These are phyloP conservation scores for Phthorimaea operculella DNA, from an alignment of 1,140 invertebrate genomes.

Conservation along the genomic window DNA sequence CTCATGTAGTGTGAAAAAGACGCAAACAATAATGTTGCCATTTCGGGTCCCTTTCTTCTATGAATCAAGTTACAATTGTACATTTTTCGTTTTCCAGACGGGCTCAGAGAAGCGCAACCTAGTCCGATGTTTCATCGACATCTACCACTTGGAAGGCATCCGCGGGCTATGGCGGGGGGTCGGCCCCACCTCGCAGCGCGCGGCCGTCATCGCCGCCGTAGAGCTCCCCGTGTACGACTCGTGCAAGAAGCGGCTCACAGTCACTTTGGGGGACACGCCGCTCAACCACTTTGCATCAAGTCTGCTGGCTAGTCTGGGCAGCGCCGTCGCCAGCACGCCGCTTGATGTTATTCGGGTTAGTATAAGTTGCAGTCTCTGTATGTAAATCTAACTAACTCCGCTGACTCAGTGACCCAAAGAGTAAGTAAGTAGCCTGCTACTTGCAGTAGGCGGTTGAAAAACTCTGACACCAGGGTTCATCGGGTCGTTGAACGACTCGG, in stretches of 20 bases:
- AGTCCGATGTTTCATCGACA: conserved; percentile 39
- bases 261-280: conserved; percentile 80
- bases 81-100: conserved; percentile 29
- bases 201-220: conserved; percentile 91
- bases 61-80: no score
- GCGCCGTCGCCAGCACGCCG: conserved; percentile 93
- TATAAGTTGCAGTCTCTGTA: no score
- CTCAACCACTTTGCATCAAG: conserved; percentile 92
- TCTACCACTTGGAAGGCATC: conserved; percentile 37
- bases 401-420: no score
- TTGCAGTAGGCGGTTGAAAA: no score
- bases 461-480: no score
- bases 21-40: no score
- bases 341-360: conserved; percentile 94
- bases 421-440: no score
- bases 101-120: conserved; percentile 47
- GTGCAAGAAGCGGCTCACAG: conserved; percentile 83
- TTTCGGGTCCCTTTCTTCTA: no score
- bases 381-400: no score
- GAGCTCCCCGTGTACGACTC: conserved; percentile 95
- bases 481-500: no score
- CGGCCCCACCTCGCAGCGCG: conserved; percentile 89
- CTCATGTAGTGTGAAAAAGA: no score
- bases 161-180: conserved; percentile 77
- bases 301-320: conserved; percentile 91